A percentile compares a stretch with the other conserved stretches of the same genome.
phyloP scores from a whole-genome alignment of 1,140 invertebrate genomes.

The Pseudomyrmex flavicornis region DNA sequence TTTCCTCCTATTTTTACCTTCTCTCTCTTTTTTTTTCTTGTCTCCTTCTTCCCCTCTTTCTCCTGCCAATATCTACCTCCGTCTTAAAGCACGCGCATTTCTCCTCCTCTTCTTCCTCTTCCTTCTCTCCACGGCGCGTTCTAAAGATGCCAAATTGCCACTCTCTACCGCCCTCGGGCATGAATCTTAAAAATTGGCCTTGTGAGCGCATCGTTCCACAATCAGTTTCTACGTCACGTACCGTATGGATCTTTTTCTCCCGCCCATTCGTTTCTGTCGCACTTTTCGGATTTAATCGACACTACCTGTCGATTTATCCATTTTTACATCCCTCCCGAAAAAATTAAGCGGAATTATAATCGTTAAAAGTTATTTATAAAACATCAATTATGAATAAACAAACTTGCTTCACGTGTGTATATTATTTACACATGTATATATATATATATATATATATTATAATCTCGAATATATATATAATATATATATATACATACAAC shows the following conservation, averaged over 20 bases:
- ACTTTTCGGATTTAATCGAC: constrained; percentile 29
- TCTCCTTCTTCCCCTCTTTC: background rate
- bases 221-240: constrained; percentile 40
- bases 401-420: background rate
- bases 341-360: constrained; percentile 14
- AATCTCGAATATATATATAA: no score
- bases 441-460: no score
- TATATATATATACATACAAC: no score
- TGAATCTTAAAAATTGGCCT: constrained; percentile 62
- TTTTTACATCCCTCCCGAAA: background rate
- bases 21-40: background rate
- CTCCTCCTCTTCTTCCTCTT: background rate
- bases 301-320: constrained; percentile 7
- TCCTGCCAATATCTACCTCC: background rate
- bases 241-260: background rate
- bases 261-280: no score
- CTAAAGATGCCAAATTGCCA: constrained; percentile 55
- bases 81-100: background rate
- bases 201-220: background rate
- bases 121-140: background rate
- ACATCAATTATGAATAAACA: background rate
- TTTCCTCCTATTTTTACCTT: background rate
- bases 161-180: constrained; percentile 16
- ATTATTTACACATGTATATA: no score
- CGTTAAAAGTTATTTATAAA: background rate